Evolutionary conservation across 2,888 invertebrate species (phyloP).

Genomic region (Drosophila subsilvestris): DNA sequence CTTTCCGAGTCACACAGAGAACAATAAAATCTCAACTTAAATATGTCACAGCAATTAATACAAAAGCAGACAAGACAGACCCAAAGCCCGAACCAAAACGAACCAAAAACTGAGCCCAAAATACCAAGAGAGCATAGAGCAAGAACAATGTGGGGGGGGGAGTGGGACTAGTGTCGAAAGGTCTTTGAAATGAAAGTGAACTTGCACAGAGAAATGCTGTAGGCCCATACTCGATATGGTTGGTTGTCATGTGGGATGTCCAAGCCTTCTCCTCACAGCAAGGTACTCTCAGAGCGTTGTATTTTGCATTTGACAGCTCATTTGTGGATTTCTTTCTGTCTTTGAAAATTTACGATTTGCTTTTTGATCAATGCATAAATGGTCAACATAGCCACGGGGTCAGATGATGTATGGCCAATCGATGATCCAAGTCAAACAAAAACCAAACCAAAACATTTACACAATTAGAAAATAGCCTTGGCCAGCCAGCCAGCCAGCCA

Average conservation of each 20-base stretch:
- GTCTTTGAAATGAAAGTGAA: slow-evolving; percentile 31
- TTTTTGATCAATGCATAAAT: slow-evolving; percentile 37
- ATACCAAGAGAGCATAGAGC: not conserved
- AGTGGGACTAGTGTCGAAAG: slow-evolving; percentile 22
- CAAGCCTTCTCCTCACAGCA: slow-evolving; percentile 6
- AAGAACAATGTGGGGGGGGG: slow-evolving; percentile 9
- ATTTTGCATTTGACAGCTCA: slow-evolving; percentile 45
- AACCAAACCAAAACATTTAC: slow-evolving; percentile 34
- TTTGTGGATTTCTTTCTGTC: slow-evolving; percentile 20
- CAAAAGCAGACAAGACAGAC: slow-evolving; percentile 45
- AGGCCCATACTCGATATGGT: slow-evolving; percentile 5
- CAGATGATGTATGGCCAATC: slow-evolving; percentile 47
- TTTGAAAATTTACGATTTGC: slow-evolving; percentile 34
- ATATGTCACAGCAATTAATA: slow-evolving; percentile 79
- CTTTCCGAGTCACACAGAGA: slow-evolving; percentile 43
- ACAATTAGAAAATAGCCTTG: slow-evolving; percentile 56
- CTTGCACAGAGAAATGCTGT: slow-evolving; percentile 4
- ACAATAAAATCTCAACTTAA: slow-evolving; percentile 73
- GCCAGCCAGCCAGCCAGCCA: slow-evolving; percentile 33
- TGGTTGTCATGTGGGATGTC: slow-evolving; percentile 9
- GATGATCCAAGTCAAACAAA: slow-evolving; percentile 38
- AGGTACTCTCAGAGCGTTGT: slow-evolving; percentile 22
- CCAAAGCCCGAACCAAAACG: slow-evolving; percentile 36
- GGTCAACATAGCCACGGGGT: slow-evolving; percentile 16
- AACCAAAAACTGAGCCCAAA: slow-evolving; percentile 26